phyloP scores from a whole-genome alignment of 2,113 vertebrate species.

The Solea solea region DNA sequence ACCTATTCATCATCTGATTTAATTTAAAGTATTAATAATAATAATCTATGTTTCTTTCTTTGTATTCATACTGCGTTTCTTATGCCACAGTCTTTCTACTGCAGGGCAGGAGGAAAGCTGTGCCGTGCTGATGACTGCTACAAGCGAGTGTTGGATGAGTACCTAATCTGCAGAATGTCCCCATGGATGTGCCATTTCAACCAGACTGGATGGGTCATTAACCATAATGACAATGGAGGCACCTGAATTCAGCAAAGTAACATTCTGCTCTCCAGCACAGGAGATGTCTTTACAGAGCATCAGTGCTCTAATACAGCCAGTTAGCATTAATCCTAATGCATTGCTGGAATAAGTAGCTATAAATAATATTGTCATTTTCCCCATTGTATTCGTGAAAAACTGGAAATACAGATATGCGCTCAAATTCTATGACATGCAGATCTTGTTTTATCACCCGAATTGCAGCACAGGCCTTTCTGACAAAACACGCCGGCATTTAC shows the following conservation, averaged over 20 bases:
- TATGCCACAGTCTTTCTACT: slow-evolving; percentile 6
- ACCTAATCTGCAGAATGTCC: slow-evolving; percentile 83
- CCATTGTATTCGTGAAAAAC: slow-evolving; percentile 7
- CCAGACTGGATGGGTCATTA: slow-evolving; percentile 95
- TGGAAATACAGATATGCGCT: slow-evolving; percentile 8
- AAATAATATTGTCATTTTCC: slow-evolving; percentile 1
- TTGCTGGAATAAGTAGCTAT: neutral
- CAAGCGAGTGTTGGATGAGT: slow-evolving; percentile 85
- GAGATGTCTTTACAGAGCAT: slow-evolving; percentile 38
- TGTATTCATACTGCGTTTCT: neutral
- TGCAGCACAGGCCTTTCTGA: slow-evolving; percentile 31
- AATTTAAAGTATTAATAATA: neutral
- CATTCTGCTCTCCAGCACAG: slow-evolving; percentile 82
- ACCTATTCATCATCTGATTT: neutral
- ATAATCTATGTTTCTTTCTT: neutral
- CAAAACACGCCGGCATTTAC: slow-evolving; percentile 62
- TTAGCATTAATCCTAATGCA: neutral
- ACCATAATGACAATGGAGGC: slow-evolving; percentile 90
- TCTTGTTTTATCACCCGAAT: slow-evolving; percentile 37
- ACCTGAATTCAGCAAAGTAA: slow-evolving; percentile 82
- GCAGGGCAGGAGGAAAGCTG: slow-evolving; percentile 65
- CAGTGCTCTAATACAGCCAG: slow-evolving; percentile 7
- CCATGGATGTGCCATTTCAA: slow-evolving; percentile 89
- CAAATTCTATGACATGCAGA: slow-evolving; percentile 24
- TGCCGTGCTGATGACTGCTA: slow-evolving; percentile 83